Percentiles rank a stretch among this genome's conserved stretches.
These are phyloP conservation scores for Hylaeus volcanicus DNA, from an alignment of 1,140 invertebrate species.

Conservation along the genomic window DNA sequence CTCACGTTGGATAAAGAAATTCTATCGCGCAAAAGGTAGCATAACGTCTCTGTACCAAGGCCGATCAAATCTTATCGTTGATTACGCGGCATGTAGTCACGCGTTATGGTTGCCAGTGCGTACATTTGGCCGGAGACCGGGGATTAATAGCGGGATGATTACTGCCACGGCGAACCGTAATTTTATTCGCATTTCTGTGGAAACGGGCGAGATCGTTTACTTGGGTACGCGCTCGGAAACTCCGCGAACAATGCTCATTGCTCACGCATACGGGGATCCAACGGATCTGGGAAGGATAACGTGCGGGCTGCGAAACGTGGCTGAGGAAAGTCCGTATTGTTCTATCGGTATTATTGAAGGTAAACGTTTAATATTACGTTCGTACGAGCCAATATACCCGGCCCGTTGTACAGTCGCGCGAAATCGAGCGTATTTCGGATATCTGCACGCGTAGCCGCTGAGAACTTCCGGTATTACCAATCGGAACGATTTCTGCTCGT, in stretches of 20 bases:
- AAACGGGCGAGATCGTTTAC: neutral
- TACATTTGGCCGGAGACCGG: neutral
- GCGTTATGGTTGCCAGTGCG: neutral
- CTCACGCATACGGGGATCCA: neutral
- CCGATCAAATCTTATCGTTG: constrained; percentile 28
- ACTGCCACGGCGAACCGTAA: neutral
- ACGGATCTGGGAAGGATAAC: constrained; percentile 7
- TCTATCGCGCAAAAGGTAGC: too few relatives aligned
- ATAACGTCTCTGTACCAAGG: neutral
- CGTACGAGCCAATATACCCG: constrained; percentile 37
- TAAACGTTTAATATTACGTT: constrained; percentile 54
- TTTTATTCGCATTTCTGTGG: constrained; percentile 7
- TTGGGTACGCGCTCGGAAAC: neutral
- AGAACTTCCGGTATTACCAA: neutral
- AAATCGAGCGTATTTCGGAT: neutral
- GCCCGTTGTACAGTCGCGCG: neutral
- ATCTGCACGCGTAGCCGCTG: constrained; percentile 2
- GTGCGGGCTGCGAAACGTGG: constrained; percentile 10
- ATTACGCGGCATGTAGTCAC: constrained; percentile 1
- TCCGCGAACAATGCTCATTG: constrained; percentile 26
- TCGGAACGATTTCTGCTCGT: too few relatives aligned
- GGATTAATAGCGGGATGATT: constrained; percentile 7
- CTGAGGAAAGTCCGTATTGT: constrained; percentile 33
- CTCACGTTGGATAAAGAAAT: too few relatives aligned
- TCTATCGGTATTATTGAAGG: constrained; percentile 45